A percentile compares a stretch with the other conserved stretches of the same genome.
Evolutionary conservation across 2,113 vertebrate genomes (phyloP).

Genomic region (Istiophorus platypterus): DNA sequence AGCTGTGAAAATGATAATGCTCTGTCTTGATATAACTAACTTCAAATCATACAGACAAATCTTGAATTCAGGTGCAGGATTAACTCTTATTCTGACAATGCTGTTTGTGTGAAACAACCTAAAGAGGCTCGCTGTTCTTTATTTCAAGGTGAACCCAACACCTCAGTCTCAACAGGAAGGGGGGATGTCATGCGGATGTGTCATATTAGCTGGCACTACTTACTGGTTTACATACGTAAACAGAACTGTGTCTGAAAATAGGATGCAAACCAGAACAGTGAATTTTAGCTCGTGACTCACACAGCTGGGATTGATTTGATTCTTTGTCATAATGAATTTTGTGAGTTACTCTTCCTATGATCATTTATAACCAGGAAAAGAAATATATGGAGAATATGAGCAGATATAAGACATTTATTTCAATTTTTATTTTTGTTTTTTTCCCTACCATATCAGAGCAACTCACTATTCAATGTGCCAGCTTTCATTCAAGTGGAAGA

Average conservation of each 20-base stretch:
- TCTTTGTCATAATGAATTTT: background rate
- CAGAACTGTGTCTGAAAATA: constrained; percentile 8
- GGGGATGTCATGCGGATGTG: constrained; percentile 36
- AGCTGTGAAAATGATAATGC: background rate
- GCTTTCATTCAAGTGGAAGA: background rate
- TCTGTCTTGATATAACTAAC: background rate
- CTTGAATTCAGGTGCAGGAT: background rate
- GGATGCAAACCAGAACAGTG: background rate
- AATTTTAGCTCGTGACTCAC: background rate
- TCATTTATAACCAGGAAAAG: background rate
- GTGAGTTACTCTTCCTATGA: background rate
- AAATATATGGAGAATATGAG: background rate
- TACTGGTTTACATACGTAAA: constrained; percentile 1
- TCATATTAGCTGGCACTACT: constrained; percentile 32
- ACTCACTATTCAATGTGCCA: background rate
- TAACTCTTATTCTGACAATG: background rate
- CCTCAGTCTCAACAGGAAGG: constrained; percentile 20
- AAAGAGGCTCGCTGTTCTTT: background rate
- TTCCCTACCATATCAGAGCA: background rate
- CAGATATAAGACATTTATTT: background rate
- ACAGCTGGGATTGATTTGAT: background rate
- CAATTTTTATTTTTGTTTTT: background rate
- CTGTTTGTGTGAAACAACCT: background rate
- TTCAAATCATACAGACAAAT: background rate
- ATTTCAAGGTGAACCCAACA: constrained; percentile 53